A percentile compares a stretch with the other conserved stretches of the same genome.
phyloP scores from a whole-genome alignment of 1,140 invertebrate species.

The Calephelis virginiensis region DNA sequence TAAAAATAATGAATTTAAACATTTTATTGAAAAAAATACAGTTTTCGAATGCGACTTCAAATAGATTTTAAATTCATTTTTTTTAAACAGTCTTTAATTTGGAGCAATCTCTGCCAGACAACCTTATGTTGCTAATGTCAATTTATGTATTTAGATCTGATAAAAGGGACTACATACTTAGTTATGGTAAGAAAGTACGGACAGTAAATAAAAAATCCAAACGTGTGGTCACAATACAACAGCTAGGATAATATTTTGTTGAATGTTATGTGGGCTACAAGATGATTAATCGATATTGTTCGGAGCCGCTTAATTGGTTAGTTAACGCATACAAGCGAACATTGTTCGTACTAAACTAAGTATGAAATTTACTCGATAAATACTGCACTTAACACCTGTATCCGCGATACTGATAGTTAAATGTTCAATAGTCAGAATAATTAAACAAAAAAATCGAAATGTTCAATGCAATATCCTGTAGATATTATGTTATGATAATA shows the following conservation, averaged over 20 bases:
- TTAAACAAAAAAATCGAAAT: slow-evolving; percentile 16
- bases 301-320: slow-evolving; percentile 58
- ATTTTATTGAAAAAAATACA: too few species aligned
- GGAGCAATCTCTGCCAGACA: too few species aligned
- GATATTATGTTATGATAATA: background rate
- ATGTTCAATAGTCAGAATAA: slow-evolving; percentile 1
- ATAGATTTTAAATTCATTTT: too few species aligned
- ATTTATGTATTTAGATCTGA: too few species aligned
- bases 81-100: too few species aligned
- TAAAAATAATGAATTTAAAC: too few species aligned
- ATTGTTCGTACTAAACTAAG: slow-evolving; percentile 27
- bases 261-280: slow-evolving; percentile 55
- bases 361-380: slow-evolving; percentile 22
- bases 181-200: too few species aligned
- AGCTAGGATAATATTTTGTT: slow-evolving; percentile 53
- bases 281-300: slow-evolving; percentile 62
- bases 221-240: slow-evolving; percentile 37
- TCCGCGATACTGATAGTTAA: slow-evolving; percentile 5
- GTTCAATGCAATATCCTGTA: background rate
- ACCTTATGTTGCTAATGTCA: too few species aligned
- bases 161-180: too few species aligned
- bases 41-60: too few species aligned
- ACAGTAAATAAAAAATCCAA: background rate
- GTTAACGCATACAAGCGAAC: slow-evolving; percentile 36
- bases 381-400: slow-evolving; percentile 20